Evolutionary conservation across 2,888 invertebrate genomes (phyloP).

Genomic region (Diaperis boleti): DNA sequence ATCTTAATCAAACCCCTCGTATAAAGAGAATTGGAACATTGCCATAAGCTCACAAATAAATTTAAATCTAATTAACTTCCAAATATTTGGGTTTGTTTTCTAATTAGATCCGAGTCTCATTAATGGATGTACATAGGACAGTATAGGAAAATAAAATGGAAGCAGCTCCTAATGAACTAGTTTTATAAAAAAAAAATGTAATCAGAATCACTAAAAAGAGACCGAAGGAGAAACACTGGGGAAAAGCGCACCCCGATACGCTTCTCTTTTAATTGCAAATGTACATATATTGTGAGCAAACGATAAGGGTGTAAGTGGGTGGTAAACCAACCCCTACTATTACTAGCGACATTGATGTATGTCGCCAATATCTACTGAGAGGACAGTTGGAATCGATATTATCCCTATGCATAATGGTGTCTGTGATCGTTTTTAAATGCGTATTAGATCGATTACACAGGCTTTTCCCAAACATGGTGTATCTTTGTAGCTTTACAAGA

Average conservation of each 20-base stretch:
- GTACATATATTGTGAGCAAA: conserved; percentile 36
- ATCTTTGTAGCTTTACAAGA: no score
- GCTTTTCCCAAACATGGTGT: no score
- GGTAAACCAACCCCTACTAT: conserved; percentile 51
- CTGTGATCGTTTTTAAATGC: conserved; percentile 47
- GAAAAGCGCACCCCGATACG: conserved; percentile 4
- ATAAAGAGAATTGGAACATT: conserved; percentile 25
- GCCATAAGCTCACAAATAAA: conserved; percentile 23
- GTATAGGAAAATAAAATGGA: no score
- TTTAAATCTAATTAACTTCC: conserved; percentile 30
- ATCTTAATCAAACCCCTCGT: conserved; percentile 38
- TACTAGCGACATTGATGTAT: conserved; percentile 60
- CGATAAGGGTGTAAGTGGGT: conserved; percentile 44
- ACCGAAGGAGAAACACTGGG: conserved; percentile 40
- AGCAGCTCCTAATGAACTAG: no score
- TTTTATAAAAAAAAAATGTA: no score
- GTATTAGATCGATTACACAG: conserved; percentile 45
- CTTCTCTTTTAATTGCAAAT: conserved; percentile 49
- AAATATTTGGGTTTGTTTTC: conserved; percentile 6
- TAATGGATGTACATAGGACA: no score
- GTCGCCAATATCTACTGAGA: conserved; percentile 61
- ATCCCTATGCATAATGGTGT: conserved; percentile 35
- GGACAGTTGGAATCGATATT: conserved; percentile 59
- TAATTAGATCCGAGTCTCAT: not conserved
- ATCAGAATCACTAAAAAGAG: not conserved